A percentile compares a stretch with the other conserved stretches of the same genome.
Conservation (phyloP, 2,797 vertebrate species). For the Brachymystax lenok region DNA sequence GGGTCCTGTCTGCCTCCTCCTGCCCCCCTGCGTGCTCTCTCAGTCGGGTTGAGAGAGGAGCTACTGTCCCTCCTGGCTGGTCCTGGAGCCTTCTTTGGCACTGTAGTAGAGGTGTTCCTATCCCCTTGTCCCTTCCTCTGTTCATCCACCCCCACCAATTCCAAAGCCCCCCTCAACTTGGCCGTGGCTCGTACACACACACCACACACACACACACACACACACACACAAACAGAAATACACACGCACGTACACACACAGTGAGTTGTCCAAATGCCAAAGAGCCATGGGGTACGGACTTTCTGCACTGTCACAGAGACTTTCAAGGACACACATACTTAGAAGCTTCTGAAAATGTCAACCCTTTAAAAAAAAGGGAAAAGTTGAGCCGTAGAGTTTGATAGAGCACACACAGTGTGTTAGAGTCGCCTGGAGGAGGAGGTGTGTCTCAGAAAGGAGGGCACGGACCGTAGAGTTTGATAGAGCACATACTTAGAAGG, state of each 20-base stretch:
- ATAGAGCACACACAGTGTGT: slow-evolving; percentile 6
- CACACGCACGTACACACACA: slow-evolving; percentile 11
- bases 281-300: slow-evolving; percentile 58
- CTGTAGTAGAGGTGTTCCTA: slow-evolving; percentile 37
- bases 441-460: background rate
- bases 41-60: slow-evolving; percentile 22
- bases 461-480: too few species aligned
- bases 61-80: slow-evolving; percentile 25
- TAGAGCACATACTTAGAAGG: too few species aligned
- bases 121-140: slow-evolving; percentile 21
- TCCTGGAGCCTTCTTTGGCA: slow-evolving; percentile 30
- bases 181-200: background rate
- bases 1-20: slow-evolving; percentile 9
- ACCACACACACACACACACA: slow-evolving; percentile 10
- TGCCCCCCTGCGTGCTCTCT: slow-evolving; percentile 22
- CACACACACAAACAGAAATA: slow-evolving; percentile 12
- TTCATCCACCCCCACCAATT: slow-evolving; percentile 11
- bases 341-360: slow-evolving; percentile 58
- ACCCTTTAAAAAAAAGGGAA: slow-evolving; percentile 39
- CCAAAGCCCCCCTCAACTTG: background rate
- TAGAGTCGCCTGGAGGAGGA: background rate
- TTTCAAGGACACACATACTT: slow-evolving; percentile 53
- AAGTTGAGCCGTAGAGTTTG: slow-evolving; percentile 28
- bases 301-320: slow-evolving; percentile 70
- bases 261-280: slow-evolving; percentile 63